These are phyloP conservation scores for Danionella dracula DNA, from an alignment of 2,797 vertebrate genomes.

Conservation along the genomic window DNA sequence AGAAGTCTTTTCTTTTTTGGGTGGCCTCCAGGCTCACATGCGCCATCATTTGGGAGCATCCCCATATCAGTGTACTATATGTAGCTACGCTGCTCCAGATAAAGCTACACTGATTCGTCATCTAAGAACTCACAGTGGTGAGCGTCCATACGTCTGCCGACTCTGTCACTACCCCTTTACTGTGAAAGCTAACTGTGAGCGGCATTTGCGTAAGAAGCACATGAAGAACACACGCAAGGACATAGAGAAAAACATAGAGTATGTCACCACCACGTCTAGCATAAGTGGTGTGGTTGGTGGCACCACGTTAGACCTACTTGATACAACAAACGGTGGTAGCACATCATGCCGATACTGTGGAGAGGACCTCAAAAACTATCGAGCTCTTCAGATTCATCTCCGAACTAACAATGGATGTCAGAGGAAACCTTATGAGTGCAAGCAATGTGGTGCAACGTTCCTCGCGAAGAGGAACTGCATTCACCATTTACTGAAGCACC, in stretches of 20 bases:
- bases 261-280: constrained; percentile 76
- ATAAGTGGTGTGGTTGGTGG: constrained; percentile 53
- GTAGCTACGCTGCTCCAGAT: constrained; percentile 91
- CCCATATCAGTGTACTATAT: constrained; percentile 94
- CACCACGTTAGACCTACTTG: constrained; percentile 70
- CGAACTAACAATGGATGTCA: constrained; percentile 87
- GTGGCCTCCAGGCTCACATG: constrained; percentile 88
- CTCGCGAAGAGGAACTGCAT: constrained; percentile 91
- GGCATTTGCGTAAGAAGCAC: constrained; percentile 95
- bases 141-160: constrained; percentile 92
- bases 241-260: constrained; percentile 95
- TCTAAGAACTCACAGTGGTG: constrained; percentile 90
- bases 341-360: constrained; percentile 86
- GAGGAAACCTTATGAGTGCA: constrained; percentile 90
- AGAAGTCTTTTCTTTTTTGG: constrained; percentile 87
- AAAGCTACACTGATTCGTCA: constrained; percentile 94
- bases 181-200: constrained; percentile 97
- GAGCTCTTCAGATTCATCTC: constrained; percentile 91
- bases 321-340: constrained; percentile 67
- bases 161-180: constrained; percentile 97
- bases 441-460: constrained; percentile 86
- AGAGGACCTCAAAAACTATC: constrained; percentile 85
- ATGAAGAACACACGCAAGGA: constrained; percentile 92
- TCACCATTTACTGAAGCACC: constrained; percentile 93
- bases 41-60: constrained; percentile 91